Percentiles rank a stretch among this genome's conserved stretches.
Evolutionary conservation across 1,140 invertebrate species (phyloP).

Genomic region (Pseudomyrmex concolor): DNA sequence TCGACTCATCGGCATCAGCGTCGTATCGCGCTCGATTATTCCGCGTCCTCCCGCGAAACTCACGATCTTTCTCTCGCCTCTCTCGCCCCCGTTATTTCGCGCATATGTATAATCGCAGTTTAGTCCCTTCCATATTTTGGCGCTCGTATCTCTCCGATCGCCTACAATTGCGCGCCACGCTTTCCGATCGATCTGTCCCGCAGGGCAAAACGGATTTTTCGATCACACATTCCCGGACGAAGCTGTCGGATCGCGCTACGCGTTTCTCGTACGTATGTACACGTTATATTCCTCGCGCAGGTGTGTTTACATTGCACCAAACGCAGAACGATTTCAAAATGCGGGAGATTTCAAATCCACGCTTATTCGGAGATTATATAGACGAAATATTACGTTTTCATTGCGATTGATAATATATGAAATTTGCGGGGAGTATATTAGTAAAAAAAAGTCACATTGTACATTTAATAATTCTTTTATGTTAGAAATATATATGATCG

Average conservation of each 20-base stretch:
- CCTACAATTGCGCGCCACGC: constrained; percentile 4
- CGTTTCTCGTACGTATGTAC: constrained; percentile 5
- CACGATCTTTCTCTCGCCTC: constrained; percentile 12
- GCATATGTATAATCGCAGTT: constrained; percentile 48
- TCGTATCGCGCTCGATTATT: constrained; percentile 50
- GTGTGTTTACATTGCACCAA: constrained; percentile 13
- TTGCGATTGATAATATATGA: background rate
- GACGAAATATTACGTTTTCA: constrained; percentile 5
- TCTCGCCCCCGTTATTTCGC: constrained; percentile 35
- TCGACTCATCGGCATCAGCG: constrained; percentile 51
- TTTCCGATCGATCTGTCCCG: constrained; percentile 24
- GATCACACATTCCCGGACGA: constrained; percentile 1
- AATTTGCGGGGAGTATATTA: too few relatives aligned
- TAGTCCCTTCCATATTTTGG: constrained; percentile 48
- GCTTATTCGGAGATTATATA: background rate
- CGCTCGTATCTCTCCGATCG: constrained; percentile 16
- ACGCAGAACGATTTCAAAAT: background rate
- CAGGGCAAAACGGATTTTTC: constrained; percentile 45
- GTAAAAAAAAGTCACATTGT: too few relatives aligned
- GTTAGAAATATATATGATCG: too few relatives aligned
- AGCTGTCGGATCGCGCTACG: constrained; percentile 21
- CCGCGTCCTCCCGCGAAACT: constrained; percentile 20
- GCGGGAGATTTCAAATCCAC: background rate
- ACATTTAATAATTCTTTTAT: too few relatives aligned
- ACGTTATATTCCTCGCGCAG: background rate